These are phyloP conservation scores for Iselma pallidipennis DNA, from an alignment of 2,888 invertebrate species.

Conservation along the genomic window DNA sequence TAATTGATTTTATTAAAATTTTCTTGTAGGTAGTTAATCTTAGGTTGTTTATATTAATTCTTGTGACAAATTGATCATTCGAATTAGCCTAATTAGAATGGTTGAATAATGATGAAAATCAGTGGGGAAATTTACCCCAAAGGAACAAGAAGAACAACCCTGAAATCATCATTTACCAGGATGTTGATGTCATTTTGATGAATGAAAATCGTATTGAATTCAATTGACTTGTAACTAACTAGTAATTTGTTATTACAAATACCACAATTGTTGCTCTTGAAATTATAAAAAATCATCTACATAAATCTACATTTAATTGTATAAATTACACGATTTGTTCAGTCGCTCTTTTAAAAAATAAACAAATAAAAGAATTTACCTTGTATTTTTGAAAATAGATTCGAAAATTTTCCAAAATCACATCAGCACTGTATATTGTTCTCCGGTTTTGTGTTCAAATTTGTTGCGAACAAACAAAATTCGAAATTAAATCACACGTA, in stretches of 20 bases:
- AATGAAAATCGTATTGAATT: background rate
- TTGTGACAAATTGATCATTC: too few relatives aligned
- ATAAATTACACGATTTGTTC: background rate
- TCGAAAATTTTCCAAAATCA: background rate
- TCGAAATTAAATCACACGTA: too few relatives aligned
- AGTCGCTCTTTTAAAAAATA: background rate
- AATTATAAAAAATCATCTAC: conserved; percentile 4
- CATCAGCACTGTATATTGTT: background rate
- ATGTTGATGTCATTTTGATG: conserved; percentile 18
- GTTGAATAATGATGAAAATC: background rate
- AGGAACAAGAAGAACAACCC: too few relatives aligned
- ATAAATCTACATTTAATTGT: conserved; percentile 12
- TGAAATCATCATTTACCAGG: conserved; percentile 8
- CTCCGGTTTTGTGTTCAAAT: too few relatives aligned
- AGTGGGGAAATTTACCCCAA: background rate
- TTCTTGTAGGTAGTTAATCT: too few relatives aligned
- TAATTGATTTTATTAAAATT: too few relatives aligned
- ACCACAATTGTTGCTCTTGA: conserved; percentile 18
- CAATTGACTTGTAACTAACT: too few relatives aligned
- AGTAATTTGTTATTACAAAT: conserved; percentile 6
- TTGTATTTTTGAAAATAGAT: background rate
- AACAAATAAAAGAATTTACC: background rate
- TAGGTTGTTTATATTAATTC: too few relatives aligned
- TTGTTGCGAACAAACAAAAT: too few relatives aligned
- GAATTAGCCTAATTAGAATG: too few relatives aligned